Percentiles rank a stretch among this genome's conserved stretches.
phyloP scores from a whole-genome alignment of 2,888 invertebrate genomes.

The Cryptophagus acutangulus region DNA sequence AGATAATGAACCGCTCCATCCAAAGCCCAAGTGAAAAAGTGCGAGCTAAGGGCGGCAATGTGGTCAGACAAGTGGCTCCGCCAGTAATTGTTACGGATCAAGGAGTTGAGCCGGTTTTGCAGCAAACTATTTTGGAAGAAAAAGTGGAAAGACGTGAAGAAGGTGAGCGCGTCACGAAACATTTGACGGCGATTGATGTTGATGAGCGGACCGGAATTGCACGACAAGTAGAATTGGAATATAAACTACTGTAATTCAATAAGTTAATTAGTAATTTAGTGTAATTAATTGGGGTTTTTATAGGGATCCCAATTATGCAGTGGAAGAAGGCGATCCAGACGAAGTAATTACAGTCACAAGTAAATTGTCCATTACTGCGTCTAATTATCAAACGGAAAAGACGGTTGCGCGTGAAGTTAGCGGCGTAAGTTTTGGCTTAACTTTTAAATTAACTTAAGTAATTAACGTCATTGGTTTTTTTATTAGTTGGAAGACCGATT shows the following conservation, averaged over 20 bases:
- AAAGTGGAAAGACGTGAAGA: constrained; percentile 34
- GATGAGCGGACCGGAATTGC: constrained; percentile 25
- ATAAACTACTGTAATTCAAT: constrained; percentile 29
- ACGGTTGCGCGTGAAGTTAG: neutral
- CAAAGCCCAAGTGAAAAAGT: neutral
- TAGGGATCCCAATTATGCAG: constrained; percentile 2
- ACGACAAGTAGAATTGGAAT: constrained; percentile 29
- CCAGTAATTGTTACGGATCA: constrained; percentile 27
- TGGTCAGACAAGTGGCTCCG: neutral
- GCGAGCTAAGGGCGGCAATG: neutral
- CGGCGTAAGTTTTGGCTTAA: constrained; percentile 2
- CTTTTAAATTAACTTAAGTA: too few species aligned
- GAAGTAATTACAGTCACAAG: neutral
- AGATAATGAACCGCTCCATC: neutral
- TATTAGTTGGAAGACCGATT: neutral
- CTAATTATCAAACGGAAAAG: neutral
- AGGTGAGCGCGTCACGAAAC: constrained; percentile 30
- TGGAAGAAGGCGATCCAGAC: constrained; percentile 1
- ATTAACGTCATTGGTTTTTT: too few species aligned
- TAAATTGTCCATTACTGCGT: neutral
- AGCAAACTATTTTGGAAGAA: constrained; percentile 35
- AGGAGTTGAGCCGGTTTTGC: constrained; percentile 32
- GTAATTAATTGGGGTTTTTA: too few species aligned
- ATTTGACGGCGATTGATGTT: constrained; percentile 27
- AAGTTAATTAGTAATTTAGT: too few species aligned